phyloP scores from a whole-genome alignment of 2,888 invertebrate species.

The Taenaris catops region DNA sequence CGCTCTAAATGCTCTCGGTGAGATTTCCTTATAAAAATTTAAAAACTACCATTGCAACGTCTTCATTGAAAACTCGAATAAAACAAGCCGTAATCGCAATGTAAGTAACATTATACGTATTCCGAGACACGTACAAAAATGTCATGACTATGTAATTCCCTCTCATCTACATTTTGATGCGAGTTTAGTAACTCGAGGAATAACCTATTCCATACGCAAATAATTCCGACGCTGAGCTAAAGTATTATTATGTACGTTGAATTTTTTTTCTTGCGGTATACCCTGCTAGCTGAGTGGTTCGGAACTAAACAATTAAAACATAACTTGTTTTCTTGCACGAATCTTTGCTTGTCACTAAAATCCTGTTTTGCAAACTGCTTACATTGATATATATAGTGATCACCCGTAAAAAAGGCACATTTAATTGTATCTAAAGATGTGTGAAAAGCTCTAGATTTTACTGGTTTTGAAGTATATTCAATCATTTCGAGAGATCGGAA shows the following conservation, averaged over 20 bases:
- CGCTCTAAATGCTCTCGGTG: no score
- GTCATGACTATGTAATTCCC: constrained; percentile 33
- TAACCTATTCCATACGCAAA: constrained; percentile 37
- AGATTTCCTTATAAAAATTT: constrained; percentile 4
- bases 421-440: constrained; percentile 6
- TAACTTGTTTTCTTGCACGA: constrained; percentile 11
- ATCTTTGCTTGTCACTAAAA: constrained; percentile 7
- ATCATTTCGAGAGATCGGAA: constrained; percentile 29
- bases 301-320: constrained; percentile 21
- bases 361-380: constrained; percentile 15
- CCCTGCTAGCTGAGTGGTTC: no score
- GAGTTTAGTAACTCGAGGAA: constrained; percentile 34
- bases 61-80: constrained; percentile 18
- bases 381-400: constrained; percentile 16
- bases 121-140: constrained; percentile 28
- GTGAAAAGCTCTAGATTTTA: not conserved
- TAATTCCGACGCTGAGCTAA: constrained; percentile 18
- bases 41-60: constrained; percentile 5
- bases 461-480: not conserved
- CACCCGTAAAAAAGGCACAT: constrained; percentile 16
- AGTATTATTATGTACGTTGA: constrained; percentile 8
- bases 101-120: constrained; percentile 19
- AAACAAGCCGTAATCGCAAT: constrained; percentile 21
- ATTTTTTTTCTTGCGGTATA: no score
- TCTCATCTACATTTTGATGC: constrained; percentile 36